Percentiles rank a stretch among this genome's conserved stretches.
These are phyloP conservation scores for Prorops nasuta DNA, from an alignment of 1,140 invertebrate species.

Conservation along the genomic window DNA sequence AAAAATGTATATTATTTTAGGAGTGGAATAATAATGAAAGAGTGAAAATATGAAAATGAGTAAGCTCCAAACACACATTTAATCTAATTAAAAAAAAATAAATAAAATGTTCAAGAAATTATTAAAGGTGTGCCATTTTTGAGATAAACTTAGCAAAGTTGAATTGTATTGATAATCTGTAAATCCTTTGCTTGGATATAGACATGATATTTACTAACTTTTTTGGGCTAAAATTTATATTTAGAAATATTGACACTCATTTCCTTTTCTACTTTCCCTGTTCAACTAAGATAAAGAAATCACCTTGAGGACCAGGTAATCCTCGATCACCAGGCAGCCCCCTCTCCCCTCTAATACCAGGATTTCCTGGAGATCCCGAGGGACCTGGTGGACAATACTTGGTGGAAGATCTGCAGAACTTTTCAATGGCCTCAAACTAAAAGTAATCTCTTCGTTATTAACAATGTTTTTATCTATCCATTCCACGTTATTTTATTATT, in stretches of 20 bases:
- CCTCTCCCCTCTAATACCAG: slow-evolving; percentile 62
- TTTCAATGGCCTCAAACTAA: slow-evolving; percentile 71
- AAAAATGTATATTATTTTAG: slow-evolving; percentile 5
- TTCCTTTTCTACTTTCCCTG: background rate
- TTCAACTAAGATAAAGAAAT: background rate
- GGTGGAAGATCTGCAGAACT: slow-evolving; percentile 72
- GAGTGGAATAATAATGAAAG: no score
- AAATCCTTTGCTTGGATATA: no score
- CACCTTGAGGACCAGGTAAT: slow-evolving; percentile 30
- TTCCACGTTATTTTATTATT: background rate
- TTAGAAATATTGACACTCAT: background rate
- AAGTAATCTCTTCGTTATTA: slow-evolving; percentile 21
- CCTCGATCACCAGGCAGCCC: slow-evolving; percentile 61
- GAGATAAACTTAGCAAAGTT: no score
- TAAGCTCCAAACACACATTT: no score
- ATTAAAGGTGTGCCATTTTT: no score
- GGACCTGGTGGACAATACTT: slow-evolving; percentile 79
- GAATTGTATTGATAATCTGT: no score
- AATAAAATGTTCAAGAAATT: background rate
- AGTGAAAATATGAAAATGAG: no score
- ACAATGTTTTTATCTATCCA: background rate
- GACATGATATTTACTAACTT: no score
- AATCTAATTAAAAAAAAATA: no score
- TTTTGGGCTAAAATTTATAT: background rate
- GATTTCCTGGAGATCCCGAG: slow-evolving; percentile 64